These are phyloP conservation scores for Australoheros scitulus DNA, from an alignment of 2,113 vertebrate species.

Conservation along the genomic window DNA sequence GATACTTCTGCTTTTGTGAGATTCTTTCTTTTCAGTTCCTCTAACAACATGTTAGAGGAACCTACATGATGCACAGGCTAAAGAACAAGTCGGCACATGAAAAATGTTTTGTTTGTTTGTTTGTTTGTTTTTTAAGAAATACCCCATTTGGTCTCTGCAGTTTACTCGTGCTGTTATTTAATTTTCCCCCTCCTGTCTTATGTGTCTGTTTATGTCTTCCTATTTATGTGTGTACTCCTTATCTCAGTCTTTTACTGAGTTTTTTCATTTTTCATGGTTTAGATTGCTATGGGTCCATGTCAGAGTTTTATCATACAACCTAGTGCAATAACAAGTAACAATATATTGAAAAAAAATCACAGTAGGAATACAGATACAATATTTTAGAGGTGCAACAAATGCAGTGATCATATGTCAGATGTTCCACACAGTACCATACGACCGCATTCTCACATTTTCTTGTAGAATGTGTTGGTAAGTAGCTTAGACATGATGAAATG, in stretches of 20 bases:
- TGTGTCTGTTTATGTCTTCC: neutral
- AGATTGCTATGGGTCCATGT: no score
- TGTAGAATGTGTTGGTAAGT: neutral
- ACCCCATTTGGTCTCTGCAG: neutral
- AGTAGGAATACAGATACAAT: neutral
- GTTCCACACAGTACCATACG: neutral
- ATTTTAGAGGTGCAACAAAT: neutral
- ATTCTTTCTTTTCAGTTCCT: neutral
- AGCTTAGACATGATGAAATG: neutral
- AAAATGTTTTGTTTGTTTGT: no score
- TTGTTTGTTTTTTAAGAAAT: neutral
- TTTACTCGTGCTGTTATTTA: no score
- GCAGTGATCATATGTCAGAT: neutral
- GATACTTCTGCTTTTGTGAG: neutral
- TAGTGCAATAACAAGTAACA: neutral
- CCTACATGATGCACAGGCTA: neutral
- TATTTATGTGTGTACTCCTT: no score
- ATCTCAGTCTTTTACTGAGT: neutral
- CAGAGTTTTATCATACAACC: neutral
- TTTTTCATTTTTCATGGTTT: no score
- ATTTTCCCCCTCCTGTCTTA: neutral
- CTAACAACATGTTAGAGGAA: neutral
- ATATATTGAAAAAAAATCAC: neutral
- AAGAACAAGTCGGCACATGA: neutral
- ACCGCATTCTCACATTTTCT: neutral